A percentile compares a stretch with the other conserved stretches of the same genome.
Evolutionary conservation across 2,113 vertebrate genomes (phyloP).

Genomic region (Mus pahari): DNA sequence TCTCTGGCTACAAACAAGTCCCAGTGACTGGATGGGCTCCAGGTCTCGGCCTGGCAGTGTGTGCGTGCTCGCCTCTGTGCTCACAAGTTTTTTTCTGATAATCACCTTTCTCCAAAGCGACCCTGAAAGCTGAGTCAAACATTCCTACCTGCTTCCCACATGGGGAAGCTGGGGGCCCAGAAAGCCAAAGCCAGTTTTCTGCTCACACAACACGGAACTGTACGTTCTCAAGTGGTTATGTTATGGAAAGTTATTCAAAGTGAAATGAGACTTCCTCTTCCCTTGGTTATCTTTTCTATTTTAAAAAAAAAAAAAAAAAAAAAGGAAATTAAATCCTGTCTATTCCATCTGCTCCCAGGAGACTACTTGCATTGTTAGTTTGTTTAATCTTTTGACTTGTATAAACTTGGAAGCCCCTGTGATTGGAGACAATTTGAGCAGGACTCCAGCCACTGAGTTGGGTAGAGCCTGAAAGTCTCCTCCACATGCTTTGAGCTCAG

Average conservation of each 20-base stretch:
- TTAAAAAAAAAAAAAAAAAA: conserved; percentile 51
- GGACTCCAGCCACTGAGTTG: background rate
- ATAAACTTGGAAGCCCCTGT: background rate
- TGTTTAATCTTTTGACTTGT: background rate
- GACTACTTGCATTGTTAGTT: background rate
- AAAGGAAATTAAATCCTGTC: conserved; percentile 28
- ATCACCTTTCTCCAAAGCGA: conserved; percentile 1
- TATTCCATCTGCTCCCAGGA: background rate
- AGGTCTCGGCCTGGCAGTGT: background rate
- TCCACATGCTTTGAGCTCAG: background rate
- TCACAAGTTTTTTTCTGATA: conserved; percentile 12
- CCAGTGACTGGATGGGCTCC: conserved; percentile 9
- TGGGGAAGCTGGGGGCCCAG: conserved; percentile 47
- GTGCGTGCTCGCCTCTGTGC: background rate
- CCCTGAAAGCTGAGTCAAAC: conserved; percentile 50
- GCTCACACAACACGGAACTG: conserved; percentile 9
- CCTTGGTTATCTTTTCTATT: conserved; percentile 21
- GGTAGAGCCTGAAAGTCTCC: background rate
- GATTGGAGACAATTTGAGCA: background rate
- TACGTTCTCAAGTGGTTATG: conserved; percentile 4
- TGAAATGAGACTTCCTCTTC: conserved; percentile 70
- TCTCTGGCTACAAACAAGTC: conserved; percentile 16
- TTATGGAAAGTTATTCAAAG: conserved; percentile 51
- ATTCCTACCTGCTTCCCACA: conserved; percentile 60
- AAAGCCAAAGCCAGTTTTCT: conserved; percentile 33